Conservation (phyloP, 1,140 invertebrate genomes). For the Hypothenemus hampei region DNA sequence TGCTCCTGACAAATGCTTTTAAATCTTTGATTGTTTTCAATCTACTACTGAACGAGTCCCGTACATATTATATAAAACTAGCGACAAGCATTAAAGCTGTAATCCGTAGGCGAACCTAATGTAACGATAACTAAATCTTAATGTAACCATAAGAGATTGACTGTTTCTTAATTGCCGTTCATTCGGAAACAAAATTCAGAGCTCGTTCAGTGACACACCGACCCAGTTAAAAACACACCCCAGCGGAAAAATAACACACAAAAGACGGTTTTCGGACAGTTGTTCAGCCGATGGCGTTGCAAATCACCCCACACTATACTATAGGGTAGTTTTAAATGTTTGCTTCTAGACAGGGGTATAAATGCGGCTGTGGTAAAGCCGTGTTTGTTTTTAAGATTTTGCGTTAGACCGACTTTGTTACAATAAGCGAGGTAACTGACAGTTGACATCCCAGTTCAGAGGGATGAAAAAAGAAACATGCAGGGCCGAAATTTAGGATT, state of each 20-base stretch:
- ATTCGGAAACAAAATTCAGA: too few species aligned
- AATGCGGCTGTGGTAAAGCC: slow-evolving; percentile 30
- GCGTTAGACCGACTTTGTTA: slow-evolving; percentile 27
- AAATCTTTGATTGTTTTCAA: slow-evolving; percentile 1
- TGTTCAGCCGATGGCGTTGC: slow-evolving; percentile 10
- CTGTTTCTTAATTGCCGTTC: too few species aligned
- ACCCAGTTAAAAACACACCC: slow-evolving; percentile 4
- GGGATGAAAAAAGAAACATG: too few species aligned
- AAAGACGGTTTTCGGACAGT: slow-evolving; percentile 14
- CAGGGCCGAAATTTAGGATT: too few species aligned
- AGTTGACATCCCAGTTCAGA: background rate
- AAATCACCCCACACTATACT: slow-evolving; percentile 13
- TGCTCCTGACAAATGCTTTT: slow-evolving; percentile 16
- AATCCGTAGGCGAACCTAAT: too few species aligned
- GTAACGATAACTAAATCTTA: too few species aligned
- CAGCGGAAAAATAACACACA: slow-evolving; percentile 5
- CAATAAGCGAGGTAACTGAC: slow-evolving; percentile 14
- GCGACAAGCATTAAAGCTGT: background rate
- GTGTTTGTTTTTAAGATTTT: slow-evolving; percentile 37
- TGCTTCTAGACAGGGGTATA: slow-evolving; percentile 20
- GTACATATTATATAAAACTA: too few species aligned
- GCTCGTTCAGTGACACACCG: background rate
- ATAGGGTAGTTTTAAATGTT: slow-evolving; percentile 5
- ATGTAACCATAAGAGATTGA: too few species aligned
- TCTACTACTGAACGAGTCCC: background rate